A percentile compares a stretch with the other conserved stretches of the same genome.
These are phyloP conservation scores for Anagrus nilaparvatae DNA, from an alignment of 1,140 invertebrate species.

Conservation along the genomic window DNA sequence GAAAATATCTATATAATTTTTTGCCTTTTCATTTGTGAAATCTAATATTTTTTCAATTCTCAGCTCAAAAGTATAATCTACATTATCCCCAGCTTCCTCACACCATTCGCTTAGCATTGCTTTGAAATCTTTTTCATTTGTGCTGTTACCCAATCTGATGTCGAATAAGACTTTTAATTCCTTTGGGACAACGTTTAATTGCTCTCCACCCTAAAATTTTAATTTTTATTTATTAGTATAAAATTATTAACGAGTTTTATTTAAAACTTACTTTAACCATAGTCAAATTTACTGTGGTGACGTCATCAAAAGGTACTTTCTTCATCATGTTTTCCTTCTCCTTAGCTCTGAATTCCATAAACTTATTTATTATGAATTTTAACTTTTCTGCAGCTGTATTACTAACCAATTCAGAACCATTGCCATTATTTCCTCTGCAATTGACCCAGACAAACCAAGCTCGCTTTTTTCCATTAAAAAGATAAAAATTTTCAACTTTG, in stretches of 20 bases:
- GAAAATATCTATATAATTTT: conserved; percentile 1
- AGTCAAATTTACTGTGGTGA: conserved; percentile 83
- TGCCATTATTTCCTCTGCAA: conserved; percentile 71
- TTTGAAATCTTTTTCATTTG: conserved; percentile 57
- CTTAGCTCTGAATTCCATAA: conserved; percentile 58
- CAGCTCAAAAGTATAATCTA: conserved; percentile 24
- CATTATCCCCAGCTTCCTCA: conserved; percentile 61
- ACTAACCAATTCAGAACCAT: conserved; percentile 73
- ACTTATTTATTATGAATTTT: conserved; percentile 60
- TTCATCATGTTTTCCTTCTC: conserved; percentile 54
- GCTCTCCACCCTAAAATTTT: conserved; percentile 68
- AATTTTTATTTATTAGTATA: no score
- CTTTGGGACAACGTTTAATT: conserved; percentile 77
- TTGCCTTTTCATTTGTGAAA: not conserved
- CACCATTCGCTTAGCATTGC: conserved; percentile 60
- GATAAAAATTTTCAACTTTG: conserved; percentile 50
- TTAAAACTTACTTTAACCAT: conserved; percentile 52
- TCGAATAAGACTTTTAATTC: conserved; percentile 64
- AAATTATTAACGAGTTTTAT: not conserved
- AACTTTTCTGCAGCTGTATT: conserved; percentile 82
- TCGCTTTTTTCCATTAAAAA: conserved; percentile 69
- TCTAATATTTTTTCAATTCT: no score
- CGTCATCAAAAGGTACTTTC: conserved; percentile 64
- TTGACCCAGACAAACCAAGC: conserved; percentile 59
- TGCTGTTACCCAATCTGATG: conserved; percentile 58